These are phyloP conservation scores for Smutsia temminckii DNA, from an alignment of 2,797 vertebrate species.

Conservation along the genomic window DNA sequence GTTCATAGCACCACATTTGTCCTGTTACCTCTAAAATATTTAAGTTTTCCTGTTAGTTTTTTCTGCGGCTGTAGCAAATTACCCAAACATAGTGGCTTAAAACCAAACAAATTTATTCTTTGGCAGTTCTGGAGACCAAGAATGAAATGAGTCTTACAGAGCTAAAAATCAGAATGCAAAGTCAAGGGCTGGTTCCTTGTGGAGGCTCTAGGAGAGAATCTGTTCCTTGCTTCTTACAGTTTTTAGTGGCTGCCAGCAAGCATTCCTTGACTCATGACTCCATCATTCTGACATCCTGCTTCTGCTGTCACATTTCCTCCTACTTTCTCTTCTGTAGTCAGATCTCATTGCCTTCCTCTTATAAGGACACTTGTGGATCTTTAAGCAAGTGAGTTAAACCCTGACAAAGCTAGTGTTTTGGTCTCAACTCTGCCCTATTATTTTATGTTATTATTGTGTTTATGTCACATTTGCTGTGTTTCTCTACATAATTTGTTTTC, in stretches of 20 bases:
- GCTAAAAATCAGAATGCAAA: not conserved
- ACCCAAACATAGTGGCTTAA: not conserved
- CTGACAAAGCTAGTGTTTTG: not conserved
- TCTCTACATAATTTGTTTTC: not conserved
- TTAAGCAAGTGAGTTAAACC: not conserved
- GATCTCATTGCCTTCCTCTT: not conserved
- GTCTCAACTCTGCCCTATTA: not conserved
- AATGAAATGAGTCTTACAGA: not conserved
- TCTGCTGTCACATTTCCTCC: not conserved
- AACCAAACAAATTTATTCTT: not conserved
- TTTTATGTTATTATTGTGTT: slow-evolving; percentile 28
- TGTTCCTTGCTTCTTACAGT: not conserved
- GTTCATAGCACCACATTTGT: not conserved
- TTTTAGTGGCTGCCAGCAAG: not conserved
- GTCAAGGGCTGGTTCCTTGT: not conserved
- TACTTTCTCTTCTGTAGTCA: not conserved
- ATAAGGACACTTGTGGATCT: not conserved
- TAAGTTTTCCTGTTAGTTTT: slow-evolving; percentile 27
- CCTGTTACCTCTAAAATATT: not conserved
- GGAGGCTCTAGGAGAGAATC: not conserved
- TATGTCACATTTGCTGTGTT: not conserved
- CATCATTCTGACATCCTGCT: not conserved
- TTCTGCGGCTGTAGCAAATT: not conserved
- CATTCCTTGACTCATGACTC: not conserved
- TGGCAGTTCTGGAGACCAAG: not conserved